Conservation (phyloP, 1,140 invertebrate species). For the Cecropterus lyciades region DNA sequence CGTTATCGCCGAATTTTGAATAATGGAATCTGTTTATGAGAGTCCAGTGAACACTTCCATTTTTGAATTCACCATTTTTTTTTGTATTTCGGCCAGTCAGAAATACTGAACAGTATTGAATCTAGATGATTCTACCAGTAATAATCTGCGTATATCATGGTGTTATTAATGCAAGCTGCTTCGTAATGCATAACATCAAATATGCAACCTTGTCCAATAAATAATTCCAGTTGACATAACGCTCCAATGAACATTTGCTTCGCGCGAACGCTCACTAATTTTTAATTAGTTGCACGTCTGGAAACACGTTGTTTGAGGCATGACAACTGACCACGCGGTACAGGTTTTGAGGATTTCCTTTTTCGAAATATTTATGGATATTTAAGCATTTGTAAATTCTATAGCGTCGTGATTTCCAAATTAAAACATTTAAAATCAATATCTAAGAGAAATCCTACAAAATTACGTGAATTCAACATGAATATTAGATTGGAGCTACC, state of each 20-base stretch:
- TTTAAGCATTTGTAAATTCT: neutral
- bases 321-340: neutral
- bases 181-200: conserved; percentile 9
- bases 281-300: conserved; percentile 20
- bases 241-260: conserved; percentile 17
- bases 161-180: conserved; percentile 1
- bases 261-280: conserved; percentile 24
- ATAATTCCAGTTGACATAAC: conserved; percentile 22
- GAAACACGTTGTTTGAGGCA: conserved; percentile 1
- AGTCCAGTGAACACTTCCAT: too few species aligned
- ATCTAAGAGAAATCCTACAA: too few species aligned
- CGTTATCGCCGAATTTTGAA: too few species aligned
- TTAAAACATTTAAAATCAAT: too few species aligned
- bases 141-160: neutral
- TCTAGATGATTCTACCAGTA: too few species aligned
- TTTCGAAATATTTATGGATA: neutral
- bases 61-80: too few species aligned
- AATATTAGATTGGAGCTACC: too few species aligned
- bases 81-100: too few species aligned
- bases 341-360: neutral
- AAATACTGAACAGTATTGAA: too few species aligned
- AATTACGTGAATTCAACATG: too few species aligned
- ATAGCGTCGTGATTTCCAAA: too few species aligned
- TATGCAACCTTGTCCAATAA: conserved; percentile 15
- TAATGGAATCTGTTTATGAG: too few species aligned